These are phyloP conservation scores for Hippocampus guttulatus DNA, from an alignment of 2,113 vertebrate species.

Conservation along the genomic window DNA sequence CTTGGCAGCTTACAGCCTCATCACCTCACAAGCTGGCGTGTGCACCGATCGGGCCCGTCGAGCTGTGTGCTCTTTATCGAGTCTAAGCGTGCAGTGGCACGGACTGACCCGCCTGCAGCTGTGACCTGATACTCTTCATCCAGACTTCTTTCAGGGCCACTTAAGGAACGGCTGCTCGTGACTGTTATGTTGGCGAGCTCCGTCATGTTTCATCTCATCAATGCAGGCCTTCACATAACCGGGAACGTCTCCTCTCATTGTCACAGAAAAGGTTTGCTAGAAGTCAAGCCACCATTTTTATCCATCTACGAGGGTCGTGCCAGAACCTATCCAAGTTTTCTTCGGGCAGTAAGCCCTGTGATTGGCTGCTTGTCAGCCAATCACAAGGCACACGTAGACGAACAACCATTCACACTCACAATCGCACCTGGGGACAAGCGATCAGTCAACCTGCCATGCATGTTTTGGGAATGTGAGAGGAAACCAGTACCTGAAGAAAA, in stretches of 20 bases:
- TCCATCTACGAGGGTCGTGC: too few species aligned
- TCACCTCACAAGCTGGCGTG: constrained; percentile 32
- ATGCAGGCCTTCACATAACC: constrained; percentile 9
- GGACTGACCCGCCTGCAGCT: constrained; percentile 35
- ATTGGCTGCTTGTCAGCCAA: too few species aligned
- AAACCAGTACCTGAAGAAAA: too few species aligned
- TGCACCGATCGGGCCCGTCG: constrained; percentile 47
- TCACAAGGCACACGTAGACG: too few species aligned
- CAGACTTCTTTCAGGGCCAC: constrained; percentile 19
- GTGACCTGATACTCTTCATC: constrained; percentile 63
- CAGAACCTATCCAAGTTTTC: too few species aligned
- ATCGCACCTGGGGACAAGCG: too few species aligned
- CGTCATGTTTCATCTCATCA: constrained; percentile 30
- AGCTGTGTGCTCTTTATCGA: constrained; percentile 59
- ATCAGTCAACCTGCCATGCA: too few species aligned
- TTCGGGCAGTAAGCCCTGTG: too few species aligned
- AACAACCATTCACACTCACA: too few species aligned
- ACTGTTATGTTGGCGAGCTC: constrained; percentile 15
- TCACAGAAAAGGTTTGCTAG: too few species aligned
- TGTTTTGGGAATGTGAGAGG: too few species aligned
- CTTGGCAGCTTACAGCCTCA: constrained; percentile 42
- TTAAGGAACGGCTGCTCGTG: constrained; percentile 21
- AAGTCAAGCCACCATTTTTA: too few species aligned
- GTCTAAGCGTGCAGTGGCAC: constrained; percentile 54
- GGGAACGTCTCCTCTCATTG: not conserved